Conservation (phyloP, 1,140 invertebrate species). For the Zaprionus tsacasi region DNA sequence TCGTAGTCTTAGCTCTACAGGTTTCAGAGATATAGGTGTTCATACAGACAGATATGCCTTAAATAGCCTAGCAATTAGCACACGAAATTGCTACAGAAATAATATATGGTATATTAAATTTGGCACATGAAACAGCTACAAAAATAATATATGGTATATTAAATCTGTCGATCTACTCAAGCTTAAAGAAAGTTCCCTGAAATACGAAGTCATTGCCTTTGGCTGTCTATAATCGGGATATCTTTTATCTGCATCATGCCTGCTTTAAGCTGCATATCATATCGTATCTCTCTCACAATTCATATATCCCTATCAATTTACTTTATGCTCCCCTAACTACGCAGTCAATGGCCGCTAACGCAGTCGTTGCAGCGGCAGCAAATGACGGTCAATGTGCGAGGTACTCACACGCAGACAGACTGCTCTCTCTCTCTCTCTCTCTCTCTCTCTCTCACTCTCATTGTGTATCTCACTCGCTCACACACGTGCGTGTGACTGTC, state of each 20-base stretch:
- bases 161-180: too few species aligned
- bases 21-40: too few species aligned
- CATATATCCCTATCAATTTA: not conserved
- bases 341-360: constrained; percentile 31
- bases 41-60: too few species aligned
- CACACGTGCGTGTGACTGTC: constrained; percentile 49
- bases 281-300: not conserved
- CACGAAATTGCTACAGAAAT: too few species aligned
- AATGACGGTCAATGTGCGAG: constrained; percentile 33
- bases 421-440: constrained; percentile 1
- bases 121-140: too few species aligned
- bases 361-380: constrained; percentile 17
- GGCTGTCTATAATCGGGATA: too few species aligned
- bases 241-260: not conserved
- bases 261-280: not conserved
- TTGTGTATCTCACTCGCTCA: constrained; percentile 3
- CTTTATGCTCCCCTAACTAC: constrained; percentile 15
- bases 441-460: not conserved
- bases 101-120: too few species aligned
- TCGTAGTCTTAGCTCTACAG: too few species aligned
- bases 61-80: too few species aligned
- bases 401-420: not conserved
- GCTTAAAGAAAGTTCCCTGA: too few species aligned
- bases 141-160: too few species aligned
- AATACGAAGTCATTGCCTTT: not conserved